Base-by-base conservation (phyloP, 1,140 invertebrate genomes). In the Heliconius eleuchia region DNA sequence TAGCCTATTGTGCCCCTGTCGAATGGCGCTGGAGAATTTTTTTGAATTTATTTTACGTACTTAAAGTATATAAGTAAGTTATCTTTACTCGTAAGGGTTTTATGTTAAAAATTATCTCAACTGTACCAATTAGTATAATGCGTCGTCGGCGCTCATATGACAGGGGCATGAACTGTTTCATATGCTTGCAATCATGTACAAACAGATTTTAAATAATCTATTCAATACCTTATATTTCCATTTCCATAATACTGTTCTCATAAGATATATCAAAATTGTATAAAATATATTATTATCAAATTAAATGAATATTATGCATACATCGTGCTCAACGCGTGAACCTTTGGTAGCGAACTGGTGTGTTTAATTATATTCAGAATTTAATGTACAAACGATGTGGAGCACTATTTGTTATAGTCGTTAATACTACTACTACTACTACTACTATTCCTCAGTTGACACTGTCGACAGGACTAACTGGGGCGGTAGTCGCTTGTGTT, bases 141-240 rank as follows among this genome's bases (percentile, higher is more conserved):
- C 74, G 71, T 75, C 73, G 77, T 75, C 71, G 76, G 57, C 78
- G 72, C 73, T 11, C n/a, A 75, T 81, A 81, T 80, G 85, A 85
- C 84, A 88, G 78, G 82, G 78, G 83, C 76, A 84, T 75, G 74
- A 79, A 78, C 66, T 70, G 13, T 82, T 74, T 71, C 66, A 80
- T 78, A 80, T 90, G 90, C 91, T 92, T 94, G 92, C 91, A 92
- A 90, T 85, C 78, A 85, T 89, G 88, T 89, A 89, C 89, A 90
- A 91, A 91, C 73, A 76, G 77, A 81, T 81, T 78, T 78, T 55
- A 75, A 80, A 80, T 46, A 19, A 73, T 78, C 77, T 78, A 73
- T 37, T 60, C 72, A 78, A 60, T 78, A 74, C 71, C 30, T 70
- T 78, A 75, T 52, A 70, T 76, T 80, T 80, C 71, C 71, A 80